Percentiles rank a stretch among this genome's conserved stretches.
phyloP scores from a whole-genome alignment of 2,113 vertebrate species.

The Ovibos moschatus region DNA sequence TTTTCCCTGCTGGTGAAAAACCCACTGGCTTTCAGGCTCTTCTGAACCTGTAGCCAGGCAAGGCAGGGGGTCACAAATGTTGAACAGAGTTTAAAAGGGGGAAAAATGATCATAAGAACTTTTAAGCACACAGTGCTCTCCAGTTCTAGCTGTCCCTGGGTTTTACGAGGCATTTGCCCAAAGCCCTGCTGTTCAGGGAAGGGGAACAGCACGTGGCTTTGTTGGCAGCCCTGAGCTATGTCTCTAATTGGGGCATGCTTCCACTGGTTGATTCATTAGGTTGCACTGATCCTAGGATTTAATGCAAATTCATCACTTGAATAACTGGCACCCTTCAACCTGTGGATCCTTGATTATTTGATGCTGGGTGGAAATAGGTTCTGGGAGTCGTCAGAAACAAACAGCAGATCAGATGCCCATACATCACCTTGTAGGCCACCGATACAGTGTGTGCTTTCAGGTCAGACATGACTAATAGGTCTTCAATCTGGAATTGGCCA shows the following conservation, averaged over 20 bases:
- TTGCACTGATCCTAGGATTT: neutral
- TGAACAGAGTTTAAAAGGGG: neutral
- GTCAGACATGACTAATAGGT: neutral
- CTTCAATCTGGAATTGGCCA: neutral
- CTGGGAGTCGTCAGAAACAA: neutral
- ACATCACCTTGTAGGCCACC: neutral
- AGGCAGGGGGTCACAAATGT: slow-evolving; percentile 8
- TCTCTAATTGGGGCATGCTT: neutral
- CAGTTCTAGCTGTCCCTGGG: neutral
- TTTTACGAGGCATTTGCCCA: slow-evolving; percentile 10
- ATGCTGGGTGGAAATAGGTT: neutral
- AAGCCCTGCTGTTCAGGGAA: neutral
- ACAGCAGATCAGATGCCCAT: neutral
- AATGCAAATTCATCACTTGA: neutral
- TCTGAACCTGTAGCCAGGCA: slow-evolving; percentile 57
- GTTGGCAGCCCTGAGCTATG: neutral
- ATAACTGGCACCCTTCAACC: neutral
- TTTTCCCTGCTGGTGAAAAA: slow-evolving; percentile 68
- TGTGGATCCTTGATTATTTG: neutral
- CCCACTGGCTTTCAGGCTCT: slow-evolving; percentile 58
- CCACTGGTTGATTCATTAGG: slow-evolving; percentile 6
- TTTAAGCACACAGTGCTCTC: neutral
- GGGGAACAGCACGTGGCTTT: neutral
- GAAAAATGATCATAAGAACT: neutral
- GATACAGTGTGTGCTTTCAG: neutral